Conservation (phyloP, 2,888 invertebrate species). For the Watsonalla cultraria region DNA sequence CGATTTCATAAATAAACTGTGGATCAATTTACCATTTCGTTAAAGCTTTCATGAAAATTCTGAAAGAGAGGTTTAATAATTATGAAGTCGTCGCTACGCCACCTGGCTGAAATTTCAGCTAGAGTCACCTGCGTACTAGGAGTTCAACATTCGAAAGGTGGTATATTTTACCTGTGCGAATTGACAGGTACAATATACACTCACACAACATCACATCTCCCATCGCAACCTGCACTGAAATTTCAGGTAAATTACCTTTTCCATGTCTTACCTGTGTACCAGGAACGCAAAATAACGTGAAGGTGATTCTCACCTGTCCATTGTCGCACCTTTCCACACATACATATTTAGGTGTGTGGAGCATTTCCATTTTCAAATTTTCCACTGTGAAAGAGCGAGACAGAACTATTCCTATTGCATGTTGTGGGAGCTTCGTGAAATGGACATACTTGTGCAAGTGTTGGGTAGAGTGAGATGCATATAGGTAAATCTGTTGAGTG, state of each 20-base stretch:
- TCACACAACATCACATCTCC: neutral
- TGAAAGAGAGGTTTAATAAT: too few species aligned
- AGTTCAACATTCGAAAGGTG: neutral
- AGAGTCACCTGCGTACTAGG: conserved; percentile 4
- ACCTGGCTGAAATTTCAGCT: conserved; percentile 30
- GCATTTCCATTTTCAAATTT: neutral
- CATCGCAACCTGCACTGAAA: conserved; percentile 9
- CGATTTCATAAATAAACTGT: too few species aligned
- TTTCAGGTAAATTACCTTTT: conserved; percentile 50
- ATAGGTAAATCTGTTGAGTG: neutral
- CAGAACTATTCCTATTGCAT: neutral
- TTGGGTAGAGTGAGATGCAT: neutral
- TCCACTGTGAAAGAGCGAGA: neutral
- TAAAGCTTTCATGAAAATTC: too few species aligned
- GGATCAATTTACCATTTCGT: too few species aligned
- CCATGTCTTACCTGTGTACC: conserved; percentile 52
- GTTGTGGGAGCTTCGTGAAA: neutral
- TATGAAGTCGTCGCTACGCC: neutral
- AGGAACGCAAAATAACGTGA: conserved; percentile 46
- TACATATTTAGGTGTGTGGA: neutral
- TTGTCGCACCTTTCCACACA: conserved; percentile 8
- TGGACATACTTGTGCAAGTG: neutral
- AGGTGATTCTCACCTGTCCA: conserved; percentile 38
- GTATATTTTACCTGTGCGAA: neutral
- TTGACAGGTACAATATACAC: too few species aligned